Evolutionary conservation across 2,797 vertebrate species (phyloP), one percentile per base, ranked within the genome.

Genomic region (Gymnodraco acuticeps): DNA sequence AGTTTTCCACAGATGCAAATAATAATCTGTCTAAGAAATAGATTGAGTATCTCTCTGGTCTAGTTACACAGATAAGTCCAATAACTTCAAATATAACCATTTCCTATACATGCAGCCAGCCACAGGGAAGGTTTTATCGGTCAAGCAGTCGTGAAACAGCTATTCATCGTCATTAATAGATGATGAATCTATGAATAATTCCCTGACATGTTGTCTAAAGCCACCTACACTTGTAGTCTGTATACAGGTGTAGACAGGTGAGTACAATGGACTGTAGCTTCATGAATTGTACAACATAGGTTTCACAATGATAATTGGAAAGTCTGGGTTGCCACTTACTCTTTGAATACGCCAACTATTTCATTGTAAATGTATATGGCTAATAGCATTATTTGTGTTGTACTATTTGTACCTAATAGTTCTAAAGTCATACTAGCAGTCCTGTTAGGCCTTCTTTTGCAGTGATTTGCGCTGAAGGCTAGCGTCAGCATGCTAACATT

Each of bases 1-100:
- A 70, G 43, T 52, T 19, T 41, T 77, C 67, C 27, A 20, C 43
- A 67, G 45, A 71, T 52, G 33, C n/a, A 68, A 47, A 27, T 38
- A 15, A 38, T 41, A 47, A 54, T 41, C 20, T 64, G 58, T 31
- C 47, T 56, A 19, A 43, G 45, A 59, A 20, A 64, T 50, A 59
- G 14, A 62, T 23, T 45, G 47, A 23, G 27, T 50, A 13, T 70
- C 48, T 64, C 47, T 53, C 14, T 46, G 19, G 23, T 68, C 19
- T 27, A 65, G 41, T 43, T 67, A 19, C 38, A 53, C 7, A 13
- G 33, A 38, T 38, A 38, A 38, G 2, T 38, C 8, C 33, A 41
- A 43, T 46, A 50, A 14, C 16, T 52, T 54, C 4, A 59, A 20
- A 53, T 43, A 10, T 27, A 45, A 46, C n/a, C 0, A 74, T 23